Conservation (phyloP, 2,113 vertebrate genomes). For the Chrysochloris asiatica region DNA sequence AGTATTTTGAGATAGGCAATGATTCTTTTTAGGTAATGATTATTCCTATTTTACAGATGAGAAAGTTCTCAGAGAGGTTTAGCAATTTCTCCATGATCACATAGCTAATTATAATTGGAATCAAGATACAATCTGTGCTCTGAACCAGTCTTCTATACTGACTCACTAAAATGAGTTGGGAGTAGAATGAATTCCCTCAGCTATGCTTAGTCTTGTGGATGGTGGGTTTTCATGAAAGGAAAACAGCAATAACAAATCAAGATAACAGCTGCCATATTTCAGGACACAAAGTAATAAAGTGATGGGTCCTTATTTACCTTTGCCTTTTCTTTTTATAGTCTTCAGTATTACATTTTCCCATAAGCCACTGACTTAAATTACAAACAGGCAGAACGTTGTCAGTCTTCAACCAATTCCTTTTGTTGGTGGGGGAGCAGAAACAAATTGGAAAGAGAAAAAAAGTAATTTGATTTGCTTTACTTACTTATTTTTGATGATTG, state of each 20-base stretch:
- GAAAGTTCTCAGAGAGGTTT: conserved; percentile 12
- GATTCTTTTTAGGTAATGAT: no score
- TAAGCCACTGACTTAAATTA: conserved; percentile 52
- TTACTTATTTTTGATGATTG: background rate
- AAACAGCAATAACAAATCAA: conserved; percentile 11
- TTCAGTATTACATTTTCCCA: conserved; percentile 17
- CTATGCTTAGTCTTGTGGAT: background rate
- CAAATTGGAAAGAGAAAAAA: background rate
- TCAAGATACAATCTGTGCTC: background rate
- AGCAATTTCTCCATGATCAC: background rate
- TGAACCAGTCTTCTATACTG: background rate
- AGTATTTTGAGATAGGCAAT: background rate
- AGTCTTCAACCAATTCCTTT: conserved; percentile 30
- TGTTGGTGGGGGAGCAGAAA: conserved; percentile 44
- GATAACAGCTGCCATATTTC: conserved; percentile 22
- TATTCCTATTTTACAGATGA: background rate
- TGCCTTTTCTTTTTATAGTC: conserved; percentile 14
- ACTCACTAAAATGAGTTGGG: background rate
- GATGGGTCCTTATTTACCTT: background rate
- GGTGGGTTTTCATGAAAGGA: background rate
- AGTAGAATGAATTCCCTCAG: background rate
- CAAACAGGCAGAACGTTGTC: conserved; percentile 30
- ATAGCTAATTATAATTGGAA: background rate
- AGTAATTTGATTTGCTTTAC: background rate
- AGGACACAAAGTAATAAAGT: background rate